phyloP scores from a whole-genome alignment of 2,888 invertebrate genomes.

The Eurytoma adleriae region DNA sequence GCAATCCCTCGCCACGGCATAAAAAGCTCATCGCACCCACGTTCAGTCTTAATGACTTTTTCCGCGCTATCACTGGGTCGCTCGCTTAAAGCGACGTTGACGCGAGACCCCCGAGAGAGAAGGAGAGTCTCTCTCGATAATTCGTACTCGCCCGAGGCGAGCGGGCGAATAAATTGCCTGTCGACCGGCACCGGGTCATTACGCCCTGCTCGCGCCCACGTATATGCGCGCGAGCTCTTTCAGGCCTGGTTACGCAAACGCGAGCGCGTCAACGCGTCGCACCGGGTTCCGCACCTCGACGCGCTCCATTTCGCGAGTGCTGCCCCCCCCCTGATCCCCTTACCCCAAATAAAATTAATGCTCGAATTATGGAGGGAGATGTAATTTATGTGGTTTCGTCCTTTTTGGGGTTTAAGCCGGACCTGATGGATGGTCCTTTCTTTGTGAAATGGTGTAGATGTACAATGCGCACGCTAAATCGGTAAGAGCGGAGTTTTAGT shows the following conservation, averaged over 20 bases:
- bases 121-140: background rate
- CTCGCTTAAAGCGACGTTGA: background rate
- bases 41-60: conserved; percentile 4
- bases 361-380: no score
- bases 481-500: no score
- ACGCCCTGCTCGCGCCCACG: conserved; percentile 56
- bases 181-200: conserved; percentile 63
- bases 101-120: background rate
- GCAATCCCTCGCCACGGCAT: background rate
- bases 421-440: no score
- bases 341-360: no score
- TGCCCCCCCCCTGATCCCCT: no score
- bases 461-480: no score
- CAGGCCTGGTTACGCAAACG: background rate
- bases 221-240: background rate
- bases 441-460: no score
- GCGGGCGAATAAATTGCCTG: conserved; percentile 68
- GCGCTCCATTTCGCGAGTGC: no score
- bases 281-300: background rate
- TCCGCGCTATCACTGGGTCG: background rate
- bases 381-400: no score
- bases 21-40: background rate
- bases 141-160: conserved; percentile 36
- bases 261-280: conserved; percentile 62
- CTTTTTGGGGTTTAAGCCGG: no score